A percentile compares a stretch with the other conserved stretches of the same genome.
Conservation (phyloP, 2,113 vertebrate species). For the Condylura cristata region DNA sequence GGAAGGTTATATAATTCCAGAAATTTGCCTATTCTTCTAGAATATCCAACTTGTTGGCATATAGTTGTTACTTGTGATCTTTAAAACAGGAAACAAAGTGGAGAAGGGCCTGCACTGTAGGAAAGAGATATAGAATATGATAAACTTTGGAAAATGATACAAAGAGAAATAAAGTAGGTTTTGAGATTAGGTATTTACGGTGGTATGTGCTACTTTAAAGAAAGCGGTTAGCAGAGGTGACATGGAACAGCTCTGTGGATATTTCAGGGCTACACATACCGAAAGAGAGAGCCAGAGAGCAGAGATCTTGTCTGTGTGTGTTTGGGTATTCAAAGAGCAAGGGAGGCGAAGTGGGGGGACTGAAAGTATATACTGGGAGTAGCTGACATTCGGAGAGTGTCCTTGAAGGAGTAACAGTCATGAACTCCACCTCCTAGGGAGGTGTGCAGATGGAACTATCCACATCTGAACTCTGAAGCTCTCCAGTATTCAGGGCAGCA, state of each 20-base stretch:
- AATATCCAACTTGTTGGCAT: too few relatives aligned
- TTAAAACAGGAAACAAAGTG: background rate
- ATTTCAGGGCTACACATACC: background rate
- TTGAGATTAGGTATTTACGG: too few relatives aligned
- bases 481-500: background rate
- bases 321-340: background rate
- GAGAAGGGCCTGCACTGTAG: background rate
- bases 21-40: too few relatives aligned
- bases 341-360: background rate
- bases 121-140: background rate
- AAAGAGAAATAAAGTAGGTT: background rate
- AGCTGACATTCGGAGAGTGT: background rate
- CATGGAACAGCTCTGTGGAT: background rate
- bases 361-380: background rate
- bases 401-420: background rate
- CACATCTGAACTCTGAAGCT: background rate
- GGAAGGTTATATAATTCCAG: too few relatives aligned
- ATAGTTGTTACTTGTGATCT: too few relatives aligned
- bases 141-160: background rate
- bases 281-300: background rate
- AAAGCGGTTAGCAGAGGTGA: background rate
- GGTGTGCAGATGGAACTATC: too few relatives aligned
- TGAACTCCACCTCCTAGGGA: background rate
- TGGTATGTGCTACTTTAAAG: background rate
- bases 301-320: background rate